phyloP scores from a whole-genome alignment of 2,797 vertebrate genomes.

The Cuculus canorus region DNA sequence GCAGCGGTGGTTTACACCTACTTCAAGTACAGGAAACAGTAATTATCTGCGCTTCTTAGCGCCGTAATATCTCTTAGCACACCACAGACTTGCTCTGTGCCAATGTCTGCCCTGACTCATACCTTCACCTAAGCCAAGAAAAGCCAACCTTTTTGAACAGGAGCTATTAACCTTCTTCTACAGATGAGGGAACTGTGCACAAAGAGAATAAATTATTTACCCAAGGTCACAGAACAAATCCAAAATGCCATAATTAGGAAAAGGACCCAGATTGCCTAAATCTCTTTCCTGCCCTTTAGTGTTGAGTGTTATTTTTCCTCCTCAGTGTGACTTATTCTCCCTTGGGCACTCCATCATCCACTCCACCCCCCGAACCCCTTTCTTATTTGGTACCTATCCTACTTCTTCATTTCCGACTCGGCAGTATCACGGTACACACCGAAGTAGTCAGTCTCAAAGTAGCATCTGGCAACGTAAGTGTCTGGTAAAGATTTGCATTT shows the following conservation, averaged over 20 bases:
- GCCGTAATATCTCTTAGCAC: neutral
- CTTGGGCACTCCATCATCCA: neutral
- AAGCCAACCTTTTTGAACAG: neutral
- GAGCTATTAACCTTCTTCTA: conserved; percentile 4
- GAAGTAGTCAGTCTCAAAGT: fast-evolving
- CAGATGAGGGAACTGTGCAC: neutral
- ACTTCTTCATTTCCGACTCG: neutral
- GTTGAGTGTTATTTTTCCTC: neutral
- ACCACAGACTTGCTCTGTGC: neutral
- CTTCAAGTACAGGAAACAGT: neutral
- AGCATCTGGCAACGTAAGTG: neutral
- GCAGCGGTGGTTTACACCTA: neutral
- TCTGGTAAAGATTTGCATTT: neutral
- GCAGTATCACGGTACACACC: neutral
- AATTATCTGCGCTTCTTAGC: neutral
- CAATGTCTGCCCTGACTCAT: conserved; percentile 21
- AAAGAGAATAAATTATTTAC: conserved; percentile 38
- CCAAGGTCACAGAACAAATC: neutral
- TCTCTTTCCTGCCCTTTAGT: neutral
- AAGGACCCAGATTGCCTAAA: neutral
- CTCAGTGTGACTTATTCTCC: fast-evolving
- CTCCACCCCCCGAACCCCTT: neutral
- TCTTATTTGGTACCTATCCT: neutral
- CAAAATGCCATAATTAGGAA: neutral
- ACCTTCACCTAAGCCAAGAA: neutral